phyloP scores from a whole-genome alignment of 1,140 invertebrate genomes.

The Goniozus legneri region DNA sequence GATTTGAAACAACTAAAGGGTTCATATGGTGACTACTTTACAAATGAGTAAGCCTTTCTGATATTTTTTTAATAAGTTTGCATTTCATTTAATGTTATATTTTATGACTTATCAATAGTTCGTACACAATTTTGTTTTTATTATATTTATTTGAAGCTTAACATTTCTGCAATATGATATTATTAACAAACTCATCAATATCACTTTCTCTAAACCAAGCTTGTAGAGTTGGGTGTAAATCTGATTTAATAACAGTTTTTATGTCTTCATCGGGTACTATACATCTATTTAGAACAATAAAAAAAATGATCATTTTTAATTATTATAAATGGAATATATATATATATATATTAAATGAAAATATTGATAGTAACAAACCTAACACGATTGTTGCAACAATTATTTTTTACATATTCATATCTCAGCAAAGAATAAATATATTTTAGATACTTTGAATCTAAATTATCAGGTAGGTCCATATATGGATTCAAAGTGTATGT shows the following conservation, averaged over 20 bases:
- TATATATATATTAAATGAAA: not conserved
- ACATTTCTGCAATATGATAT: slow-evolving; percentile 32
- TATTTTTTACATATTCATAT: slow-evolving; percentile 33
- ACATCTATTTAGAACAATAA: slow-evolving; percentile 26
- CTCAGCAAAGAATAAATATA: slow-evolving; percentile 38
- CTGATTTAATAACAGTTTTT: slow-evolving; percentile 17
- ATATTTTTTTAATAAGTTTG: too few species aligned
- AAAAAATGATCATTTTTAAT: too few species aligned
- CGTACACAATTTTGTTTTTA: too few species aligned
- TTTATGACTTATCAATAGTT: too few species aligned
- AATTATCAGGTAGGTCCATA: slow-evolving; percentile 16
- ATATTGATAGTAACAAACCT: slow-evolving; percentile 24
- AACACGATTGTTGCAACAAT: slow-evolving; percentile 35
- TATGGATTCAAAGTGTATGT: slow-evolving; percentile 10
- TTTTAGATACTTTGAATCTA: slow-evolving; percentile 38
- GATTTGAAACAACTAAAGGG: slow-evolving; percentile 32
- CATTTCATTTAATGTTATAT: too few species aligned
- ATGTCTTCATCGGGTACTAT: slow-evolving; percentile 35
- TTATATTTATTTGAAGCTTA: not conserved
- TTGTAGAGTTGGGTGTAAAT: slow-evolving; percentile 36
- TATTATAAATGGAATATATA: slow-evolving; percentile 3
- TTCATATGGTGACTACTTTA: slow-evolving; percentile 52
- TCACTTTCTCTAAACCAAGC: slow-evolving; percentile 39
- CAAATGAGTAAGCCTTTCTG: slow-evolving; percentile 37
- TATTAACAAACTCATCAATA: slow-evolving; percentile 28